Percentiles rank a stretch among this genome's conserved stretches.
These are phyloP conservation scores for Rhamnusium bicolor DNA, from an alignment of 2,888 invertebrate species.

Conservation along the genomic window DNA sequence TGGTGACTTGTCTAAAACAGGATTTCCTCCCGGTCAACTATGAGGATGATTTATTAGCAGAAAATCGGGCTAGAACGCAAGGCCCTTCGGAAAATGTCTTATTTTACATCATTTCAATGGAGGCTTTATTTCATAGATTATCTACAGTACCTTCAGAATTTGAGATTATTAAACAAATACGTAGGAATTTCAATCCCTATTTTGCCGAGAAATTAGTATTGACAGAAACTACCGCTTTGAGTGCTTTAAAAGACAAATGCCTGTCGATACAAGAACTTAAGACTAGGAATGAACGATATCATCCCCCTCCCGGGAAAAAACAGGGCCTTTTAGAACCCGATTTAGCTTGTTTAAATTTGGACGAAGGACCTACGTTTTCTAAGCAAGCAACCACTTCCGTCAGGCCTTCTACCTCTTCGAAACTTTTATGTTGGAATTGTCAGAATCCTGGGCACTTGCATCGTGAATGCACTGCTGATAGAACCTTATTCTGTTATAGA, in stretches of 20 bases:
- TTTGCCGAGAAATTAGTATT: constrained; percentile 8
- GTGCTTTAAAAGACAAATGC: not conserved
- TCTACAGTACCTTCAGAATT: not conserved
- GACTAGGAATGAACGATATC: not conserved
- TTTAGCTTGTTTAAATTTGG: not conserved
- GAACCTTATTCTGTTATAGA: not conserved
- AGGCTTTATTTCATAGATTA: not conserved
- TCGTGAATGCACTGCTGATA: not conserved
- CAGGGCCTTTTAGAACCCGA: not conserved
- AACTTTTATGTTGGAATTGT: not conserved
- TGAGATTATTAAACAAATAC: not conserved
- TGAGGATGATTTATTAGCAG: not conserved
- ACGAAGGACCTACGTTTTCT: not conserved
- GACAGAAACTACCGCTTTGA: not conserved
- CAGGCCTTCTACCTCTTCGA: not conserved
- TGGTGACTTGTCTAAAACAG: not conserved
- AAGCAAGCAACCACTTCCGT: not conserved
- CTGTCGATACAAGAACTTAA: not conserved
- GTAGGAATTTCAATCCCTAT: not conserved
- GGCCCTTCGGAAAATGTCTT: not conserved
- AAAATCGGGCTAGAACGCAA: not conserved
- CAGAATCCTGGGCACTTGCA: not conserved
- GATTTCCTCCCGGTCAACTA: not conserved
- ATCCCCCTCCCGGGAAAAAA: not conserved
- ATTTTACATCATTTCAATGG: not conserved